Percentiles rank a stretch among this genome's conserved stretches.
Evolutionary conservation across 2,797 vertebrate genomes (phyloP).

Genomic region (Alectoris magna): DNA sequence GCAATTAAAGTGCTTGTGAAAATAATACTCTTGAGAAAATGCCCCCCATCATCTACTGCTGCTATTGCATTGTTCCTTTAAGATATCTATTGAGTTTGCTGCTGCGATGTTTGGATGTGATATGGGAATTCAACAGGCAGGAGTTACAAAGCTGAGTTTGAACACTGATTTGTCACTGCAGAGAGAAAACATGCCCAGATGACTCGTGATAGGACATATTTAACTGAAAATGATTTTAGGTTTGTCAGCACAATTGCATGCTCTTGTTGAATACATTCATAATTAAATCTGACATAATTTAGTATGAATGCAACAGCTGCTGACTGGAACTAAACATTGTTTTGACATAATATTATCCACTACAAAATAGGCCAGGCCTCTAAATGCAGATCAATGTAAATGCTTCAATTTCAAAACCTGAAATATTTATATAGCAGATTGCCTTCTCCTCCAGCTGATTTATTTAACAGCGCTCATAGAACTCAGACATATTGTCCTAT

Average conservation of each 20-base stretch:
- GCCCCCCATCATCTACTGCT: not conserved
- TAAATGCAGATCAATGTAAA: not conserved
- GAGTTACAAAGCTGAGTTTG: not conserved
- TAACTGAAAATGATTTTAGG: not conserved
- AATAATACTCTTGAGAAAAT: slow-evolving; percentile 59
- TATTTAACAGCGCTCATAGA: not conserved
- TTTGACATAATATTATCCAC: slow-evolving; percentile 14
- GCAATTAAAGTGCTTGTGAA: slow-evolving; percentile 8
- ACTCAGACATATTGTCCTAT: not conserved
- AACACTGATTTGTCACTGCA: not conserved
- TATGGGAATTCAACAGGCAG: not conserved
- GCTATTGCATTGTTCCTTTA: not conserved
- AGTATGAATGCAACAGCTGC: slow-evolving; percentile 32
- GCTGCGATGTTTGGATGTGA: not conserved
- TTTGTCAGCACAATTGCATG: slow-evolving; percentile 38
- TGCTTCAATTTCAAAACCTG: not conserved
- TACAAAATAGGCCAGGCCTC: slow-evolving; percentile 30
- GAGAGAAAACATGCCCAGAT: not conserved
- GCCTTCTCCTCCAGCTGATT: slow-evolving; percentile 18
- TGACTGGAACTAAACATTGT: not conserved
- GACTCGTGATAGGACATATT: not conserved
- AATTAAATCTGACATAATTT: slow-evolving; percentile 33
- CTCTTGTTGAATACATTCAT: slow-evolving; percentile 7
- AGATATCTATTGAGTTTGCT: not conserved
- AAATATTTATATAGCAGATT: slow-evolving; percentile 30